Conservation (phyloP, 2,113 vertebrate genomes). For the Dasyprocta punctata region DNA sequence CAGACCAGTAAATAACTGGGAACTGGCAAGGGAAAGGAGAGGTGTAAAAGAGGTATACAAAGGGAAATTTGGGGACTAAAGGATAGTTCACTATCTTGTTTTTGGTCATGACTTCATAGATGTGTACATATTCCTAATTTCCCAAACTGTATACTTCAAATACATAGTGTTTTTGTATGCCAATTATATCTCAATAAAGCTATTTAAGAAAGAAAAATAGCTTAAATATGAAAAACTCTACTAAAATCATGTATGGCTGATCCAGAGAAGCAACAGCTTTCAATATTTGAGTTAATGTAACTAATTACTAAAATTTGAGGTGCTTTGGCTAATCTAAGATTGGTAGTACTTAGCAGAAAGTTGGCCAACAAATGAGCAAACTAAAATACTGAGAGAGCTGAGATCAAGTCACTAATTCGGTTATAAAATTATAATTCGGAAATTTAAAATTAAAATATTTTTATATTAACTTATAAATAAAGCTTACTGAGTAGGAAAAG, state of each 20-base stretch:
- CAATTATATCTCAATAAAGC: constrained; percentile 27
- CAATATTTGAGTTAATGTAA: constrained; percentile 29
- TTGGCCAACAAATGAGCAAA: neutral
- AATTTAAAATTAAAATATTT: neutral
- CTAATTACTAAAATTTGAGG: constrained; percentile 21
- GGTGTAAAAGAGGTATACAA: neutral
- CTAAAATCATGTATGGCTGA: constrained; percentile 19
- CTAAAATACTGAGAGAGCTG: neutral
- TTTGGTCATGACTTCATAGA: neutral
- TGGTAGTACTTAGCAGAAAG: neutral
- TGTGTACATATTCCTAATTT: neutral
- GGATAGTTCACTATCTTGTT: neutral
- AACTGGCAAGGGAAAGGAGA: neutral
- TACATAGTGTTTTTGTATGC: neutral
- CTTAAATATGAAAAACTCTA: neutral
- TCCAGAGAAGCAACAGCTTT: neutral
- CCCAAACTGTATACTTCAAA: neutral
- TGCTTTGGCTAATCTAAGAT: neutral
- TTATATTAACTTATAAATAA: neutral
- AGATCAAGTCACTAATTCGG: constrained; percentile 16
- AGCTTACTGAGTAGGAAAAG: neutral
- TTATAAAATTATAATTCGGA: neutral
- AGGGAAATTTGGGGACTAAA: neutral
- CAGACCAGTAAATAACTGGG: neutral
- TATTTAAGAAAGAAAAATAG: constrained; percentile 25